Evolutionary conservation across 2,797 vertebrate genomes (phyloP).

Genomic region (Pantherophis vulpinus): DNA sequence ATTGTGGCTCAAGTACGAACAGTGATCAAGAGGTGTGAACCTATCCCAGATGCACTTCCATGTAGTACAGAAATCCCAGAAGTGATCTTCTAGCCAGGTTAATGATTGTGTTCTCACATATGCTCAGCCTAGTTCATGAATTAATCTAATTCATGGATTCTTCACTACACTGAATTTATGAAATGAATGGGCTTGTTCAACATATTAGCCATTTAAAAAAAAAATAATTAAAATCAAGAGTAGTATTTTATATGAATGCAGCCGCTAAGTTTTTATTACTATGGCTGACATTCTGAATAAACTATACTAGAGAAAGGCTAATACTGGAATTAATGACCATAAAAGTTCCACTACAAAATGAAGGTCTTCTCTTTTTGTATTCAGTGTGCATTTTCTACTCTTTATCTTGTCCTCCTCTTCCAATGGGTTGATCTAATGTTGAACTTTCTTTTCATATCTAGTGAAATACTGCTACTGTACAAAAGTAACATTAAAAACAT

Average conservation of each 20-base stretch:
- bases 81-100: not conserved
- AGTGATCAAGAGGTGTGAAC: slow-evolving; percentile 70
- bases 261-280: not conserved
- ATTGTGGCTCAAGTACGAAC: slow-evolving; percentile 67
- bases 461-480: not conserved
- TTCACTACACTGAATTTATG: not conserved
- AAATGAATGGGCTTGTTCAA: not conserved
- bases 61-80: slow-evolving; percentile 39
- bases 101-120: not conserved
- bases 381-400: not conserved
- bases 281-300: not conserved
- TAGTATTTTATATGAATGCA: not conserved
- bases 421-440: not conserved
- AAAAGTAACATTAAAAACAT: not conserved
- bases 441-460: not conserved
- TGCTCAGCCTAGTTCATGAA: not conserved
- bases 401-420: not conserved
- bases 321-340: not conserved
- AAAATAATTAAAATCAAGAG: not conserved
- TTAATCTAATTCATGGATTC: not conserved
- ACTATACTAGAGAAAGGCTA: not conserved
- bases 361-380: not conserved
- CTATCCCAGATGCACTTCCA: slow-evolving; percentile 56
- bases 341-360: not conserved
- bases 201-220: not conserved